These are phyloP conservation scores for Acanthosepion lycidas DNA, from an alignment of 2,888 invertebrate genomes.

Conservation along the genomic window DNA sequence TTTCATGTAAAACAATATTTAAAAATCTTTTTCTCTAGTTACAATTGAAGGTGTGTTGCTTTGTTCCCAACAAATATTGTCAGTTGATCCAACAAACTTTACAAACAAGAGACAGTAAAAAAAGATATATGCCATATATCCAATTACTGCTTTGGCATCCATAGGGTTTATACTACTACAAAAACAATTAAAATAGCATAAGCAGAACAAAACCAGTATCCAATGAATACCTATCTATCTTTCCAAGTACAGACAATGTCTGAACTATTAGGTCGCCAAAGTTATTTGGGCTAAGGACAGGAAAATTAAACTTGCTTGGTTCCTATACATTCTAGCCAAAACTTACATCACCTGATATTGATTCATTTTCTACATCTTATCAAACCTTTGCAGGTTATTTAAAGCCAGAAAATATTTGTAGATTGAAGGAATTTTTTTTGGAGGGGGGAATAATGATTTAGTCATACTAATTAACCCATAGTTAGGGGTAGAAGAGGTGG, in stretches of 20 bases:
- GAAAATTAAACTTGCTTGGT: too few relatives aligned
- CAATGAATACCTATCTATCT: neutral
- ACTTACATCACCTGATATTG: too few relatives aligned
- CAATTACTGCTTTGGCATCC: neutral
- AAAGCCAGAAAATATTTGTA: too few relatives aligned
- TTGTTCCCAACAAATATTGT: neutral
- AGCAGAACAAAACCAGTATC: neutral
- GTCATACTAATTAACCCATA: too few relatives aligned
- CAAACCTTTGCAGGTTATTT: too few relatives aligned
- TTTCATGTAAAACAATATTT: neutral
- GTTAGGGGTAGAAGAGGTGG: too few relatives aligned
- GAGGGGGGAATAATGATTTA: too few relatives aligned
- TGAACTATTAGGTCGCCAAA: too few relatives aligned
- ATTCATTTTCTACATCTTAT: too few relatives aligned
- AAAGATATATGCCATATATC: neutral
- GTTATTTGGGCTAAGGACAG: too few relatives aligned
- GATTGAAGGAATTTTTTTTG: too few relatives aligned
- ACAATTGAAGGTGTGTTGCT: neutral
- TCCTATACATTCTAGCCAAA: too few relatives aligned
- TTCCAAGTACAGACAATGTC: neutral
- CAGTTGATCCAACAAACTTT: neutral
- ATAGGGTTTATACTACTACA: neutral
- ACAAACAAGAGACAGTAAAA: neutral
- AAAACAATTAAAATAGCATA: neutral
- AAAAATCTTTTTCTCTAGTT: neutral